phyloP scores from a whole-genome alignment of 2,113 vertebrate genomes.

The Sceloporus undulatus region DNA sequence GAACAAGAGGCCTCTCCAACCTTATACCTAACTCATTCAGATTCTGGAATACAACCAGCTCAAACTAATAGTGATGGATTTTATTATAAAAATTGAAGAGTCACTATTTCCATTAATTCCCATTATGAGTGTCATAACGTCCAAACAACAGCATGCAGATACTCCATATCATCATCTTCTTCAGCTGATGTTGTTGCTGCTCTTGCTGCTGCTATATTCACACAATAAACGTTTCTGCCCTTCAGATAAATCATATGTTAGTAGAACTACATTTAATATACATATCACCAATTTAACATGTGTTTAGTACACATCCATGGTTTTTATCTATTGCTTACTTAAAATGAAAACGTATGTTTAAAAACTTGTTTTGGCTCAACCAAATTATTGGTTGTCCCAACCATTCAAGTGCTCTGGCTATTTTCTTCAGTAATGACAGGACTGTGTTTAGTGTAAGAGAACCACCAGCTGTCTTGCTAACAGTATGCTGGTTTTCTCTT shows the following conservation, averaged over 20 bases:
- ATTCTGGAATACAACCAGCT: too few relatives aligned
- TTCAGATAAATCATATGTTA: constrained; percentile 47
- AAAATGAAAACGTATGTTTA: constrained; percentile 59
- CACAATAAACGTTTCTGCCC: constrained; percentile 44
- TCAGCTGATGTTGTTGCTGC: too few relatives aligned
- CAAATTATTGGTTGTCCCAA: constrained; percentile 70
- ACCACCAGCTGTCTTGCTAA: constrained; percentile 76
- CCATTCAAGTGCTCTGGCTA: constrained; percentile 70
- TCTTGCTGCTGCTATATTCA: constrained; percentile 9
- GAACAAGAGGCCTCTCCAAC: too few relatives aligned
- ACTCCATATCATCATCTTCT: too few relatives aligned
- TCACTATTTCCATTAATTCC: neutral
- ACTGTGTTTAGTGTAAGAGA: constrained; percentile 75
- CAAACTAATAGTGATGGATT: too few relatives aligned
- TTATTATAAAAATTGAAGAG: too few relatives aligned
- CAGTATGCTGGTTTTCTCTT: constrained; percentile 75
- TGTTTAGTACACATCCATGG: constrained; percentile 48
- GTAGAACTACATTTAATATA: constrained; percentile 56
- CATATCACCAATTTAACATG: constrained; percentile 18
- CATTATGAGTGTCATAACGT: neutral
- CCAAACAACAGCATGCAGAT: neutral
- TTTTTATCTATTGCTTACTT: constrained; percentile 54
- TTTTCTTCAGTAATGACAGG: constrained; percentile 72
- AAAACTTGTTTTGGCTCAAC: constrained; percentile 73
- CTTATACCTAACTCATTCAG: too few relatives aligned